Evolutionary conservation across 2,797 vertebrate genomes (phyloP).

Genomic region (Myotis planiceps): DNA sequence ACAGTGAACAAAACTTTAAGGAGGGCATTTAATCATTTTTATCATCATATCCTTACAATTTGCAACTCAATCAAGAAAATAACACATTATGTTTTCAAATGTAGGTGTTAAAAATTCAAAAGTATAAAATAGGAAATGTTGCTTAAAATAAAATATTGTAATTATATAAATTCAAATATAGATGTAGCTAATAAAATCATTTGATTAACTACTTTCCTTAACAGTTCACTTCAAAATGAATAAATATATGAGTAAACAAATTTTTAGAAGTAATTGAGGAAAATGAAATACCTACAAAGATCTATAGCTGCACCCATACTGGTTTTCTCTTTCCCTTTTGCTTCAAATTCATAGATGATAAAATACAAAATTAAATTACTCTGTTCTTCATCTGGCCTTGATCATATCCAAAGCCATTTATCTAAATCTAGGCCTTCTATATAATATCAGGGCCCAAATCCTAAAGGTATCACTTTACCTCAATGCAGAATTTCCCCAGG

Average conservation of each 20-base stretch:
- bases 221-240: conserved; percentile 42
- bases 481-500: conserved; percentile 93
- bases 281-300: background rate
- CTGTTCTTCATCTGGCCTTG: conserved; percentile 29
- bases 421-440: background rate
- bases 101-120: background rate
- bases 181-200: background rate
- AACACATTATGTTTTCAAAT: conserved; percentile 1
- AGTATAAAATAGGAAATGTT: background rate
- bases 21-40: background rate
- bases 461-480: conserved; percentile 88
- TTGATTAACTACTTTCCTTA: background rate
- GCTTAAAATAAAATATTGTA: background rate
- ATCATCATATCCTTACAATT: background rate
- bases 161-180: background rate
- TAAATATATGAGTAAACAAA: background rate
- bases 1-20: conserved; percentile 6
- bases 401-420: conserved; percentile 4
- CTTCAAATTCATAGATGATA: conserved; percentile 53
- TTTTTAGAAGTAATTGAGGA: background rate
- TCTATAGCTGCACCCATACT: background rate
- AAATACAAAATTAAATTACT: conserved; percentile 47
- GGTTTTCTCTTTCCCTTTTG: background rate
- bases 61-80: background rate
- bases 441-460: background rate